Base-by-base conservation (phyloP, 2,113 vertebrate species). In the Bubo bubo region DNA sequence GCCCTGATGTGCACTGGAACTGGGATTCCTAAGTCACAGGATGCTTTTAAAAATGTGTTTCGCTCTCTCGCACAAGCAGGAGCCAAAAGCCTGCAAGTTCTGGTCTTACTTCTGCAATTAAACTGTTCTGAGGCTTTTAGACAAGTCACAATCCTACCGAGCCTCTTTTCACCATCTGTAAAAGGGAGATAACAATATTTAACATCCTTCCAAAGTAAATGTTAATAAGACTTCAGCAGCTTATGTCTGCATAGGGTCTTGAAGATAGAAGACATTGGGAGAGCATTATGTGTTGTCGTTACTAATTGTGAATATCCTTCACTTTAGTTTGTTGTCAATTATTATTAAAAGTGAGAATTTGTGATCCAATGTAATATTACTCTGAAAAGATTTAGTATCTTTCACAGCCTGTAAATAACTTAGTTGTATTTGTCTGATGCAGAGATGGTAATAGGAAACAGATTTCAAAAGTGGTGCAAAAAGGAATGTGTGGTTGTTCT, bases 341-440 rank as follows among this genome's bases (percentile, higher is more conserved):
- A 96, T 91, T 96, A 95, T 91, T 97, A 95, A 97, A 95, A 96
- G 95, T 95, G 96, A 94, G 96, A 97, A 96, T 95, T 95, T 97
- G 97, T 86, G 95, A 96, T 93, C 91, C 89, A 95, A 84, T 96
- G 96, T 94, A 96, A 94, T 76, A 88, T 86, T 96, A 80, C 89
- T 95, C 58, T 50, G 96, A 90, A 93, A 97, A 96, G 97, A 95
- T 97, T 97, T 96, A 97, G 94, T 94, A 97, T 97, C 95, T 97
- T 96, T 95, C 96, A 96, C 96, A 97, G 97, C 93, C 97, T 97
- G 95, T 97, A 96, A 97, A 97, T 97, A 97, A 97, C 96, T 95
- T 95, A 43, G 81, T 94, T 93, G 93, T 91, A 73, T 97, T 97
- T 97, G 95, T 94, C 97, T 97, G 95, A 97, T 95, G 96, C 87